These are phyloP conservation scores for Arrhamphus sclerolepis DNA, from an alignment of 2,797 vertebrate species.

Conservation along the genomic window DNA sequence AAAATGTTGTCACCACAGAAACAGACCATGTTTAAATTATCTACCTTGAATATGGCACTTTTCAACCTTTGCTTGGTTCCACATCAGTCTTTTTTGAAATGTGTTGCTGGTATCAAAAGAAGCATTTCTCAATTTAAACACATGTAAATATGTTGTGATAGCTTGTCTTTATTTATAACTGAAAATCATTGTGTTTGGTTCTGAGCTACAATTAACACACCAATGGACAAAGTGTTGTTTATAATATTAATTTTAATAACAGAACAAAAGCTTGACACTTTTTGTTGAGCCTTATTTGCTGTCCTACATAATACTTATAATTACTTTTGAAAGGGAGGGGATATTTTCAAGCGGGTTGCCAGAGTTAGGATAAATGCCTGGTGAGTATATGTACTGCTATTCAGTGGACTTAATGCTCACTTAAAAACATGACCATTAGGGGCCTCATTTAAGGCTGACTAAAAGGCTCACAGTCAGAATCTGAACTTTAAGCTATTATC, in stretches of 20 bases:
- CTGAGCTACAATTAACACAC: background rate
- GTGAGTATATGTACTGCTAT: conserved; percentile 42
- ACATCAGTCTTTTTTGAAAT: no score
- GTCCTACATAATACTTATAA: conserved; percentile 11
- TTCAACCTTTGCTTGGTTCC: no score
- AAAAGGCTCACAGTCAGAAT: conserved; percentile 58
- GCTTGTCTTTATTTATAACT: background rate
- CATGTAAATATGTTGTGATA: background rate
- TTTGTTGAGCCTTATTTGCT: conserved; percentile 1
- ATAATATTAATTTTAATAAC: background rate
- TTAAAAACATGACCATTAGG: conserved; percentile 57
- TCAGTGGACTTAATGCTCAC: conserved; percentile 45
- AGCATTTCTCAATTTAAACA: no score
- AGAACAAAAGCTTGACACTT: background rate
- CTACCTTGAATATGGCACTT: no score
- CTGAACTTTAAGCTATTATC: conserved; percentile 64
- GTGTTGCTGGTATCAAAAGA: no score
- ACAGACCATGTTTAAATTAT: no score
- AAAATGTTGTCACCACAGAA: no score
- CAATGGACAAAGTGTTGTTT: background rate
- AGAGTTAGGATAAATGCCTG: conserved; percentile 42
- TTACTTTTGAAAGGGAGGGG: conserved; percentile 17
- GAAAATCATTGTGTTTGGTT: background rate
- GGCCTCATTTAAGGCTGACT: conserved; percentile 62
- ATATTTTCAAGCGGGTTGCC: conserved; percentile 39